phyloP scores from a whole-genome alignment of 2,797 vertebrate genomes.

The Eulemur rubriventer region DNA sequence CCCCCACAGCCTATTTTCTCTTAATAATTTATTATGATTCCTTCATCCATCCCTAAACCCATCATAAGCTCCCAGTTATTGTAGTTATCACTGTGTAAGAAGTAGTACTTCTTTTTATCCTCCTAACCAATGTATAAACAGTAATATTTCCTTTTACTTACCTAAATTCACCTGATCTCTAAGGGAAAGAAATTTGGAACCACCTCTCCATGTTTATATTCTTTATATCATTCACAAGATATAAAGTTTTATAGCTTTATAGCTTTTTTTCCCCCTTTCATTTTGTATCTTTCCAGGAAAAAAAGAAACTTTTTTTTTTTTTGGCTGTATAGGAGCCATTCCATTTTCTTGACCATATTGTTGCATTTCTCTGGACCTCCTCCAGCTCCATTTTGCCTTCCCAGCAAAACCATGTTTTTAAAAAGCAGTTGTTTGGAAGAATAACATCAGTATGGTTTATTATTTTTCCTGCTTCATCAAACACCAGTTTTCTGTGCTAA shows the following conservation, averaged over 20 bases:
- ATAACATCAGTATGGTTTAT: conserved; percentile 63
- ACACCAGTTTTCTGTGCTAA: conserved; percentile 54
- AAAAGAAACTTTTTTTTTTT: background rate
- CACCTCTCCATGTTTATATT: background rate
- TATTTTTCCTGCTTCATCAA: conserved; percentile 69
- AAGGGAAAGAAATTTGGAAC: conserved; percentile 44
- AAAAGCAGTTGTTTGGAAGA: conserved; percentile 66
- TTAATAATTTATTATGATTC: background rate
- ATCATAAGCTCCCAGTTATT: background rate
- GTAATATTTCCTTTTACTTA: background rate
- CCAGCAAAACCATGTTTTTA: conserved; percentile 59
- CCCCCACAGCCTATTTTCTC: background rate
- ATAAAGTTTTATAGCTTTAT: background rate
- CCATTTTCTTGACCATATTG: conserved; percentile 53
- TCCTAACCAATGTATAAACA: background rate
- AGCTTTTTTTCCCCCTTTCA: background rate
- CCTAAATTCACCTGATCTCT: background rate
- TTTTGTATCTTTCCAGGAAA: conserved; percentile 55
- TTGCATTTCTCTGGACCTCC: conserved; percentile 47
- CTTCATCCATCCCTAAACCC: background rate
- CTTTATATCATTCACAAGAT: background rate
- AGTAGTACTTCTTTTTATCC: background rate
- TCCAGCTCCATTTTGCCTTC: conserved; percentile 61
- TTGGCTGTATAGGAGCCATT: background rate
- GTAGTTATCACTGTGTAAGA: background rate